Conservation (phyloP, 1,140 invertebrate genomes). For the Helicorthomorpha holstii region DNA sequence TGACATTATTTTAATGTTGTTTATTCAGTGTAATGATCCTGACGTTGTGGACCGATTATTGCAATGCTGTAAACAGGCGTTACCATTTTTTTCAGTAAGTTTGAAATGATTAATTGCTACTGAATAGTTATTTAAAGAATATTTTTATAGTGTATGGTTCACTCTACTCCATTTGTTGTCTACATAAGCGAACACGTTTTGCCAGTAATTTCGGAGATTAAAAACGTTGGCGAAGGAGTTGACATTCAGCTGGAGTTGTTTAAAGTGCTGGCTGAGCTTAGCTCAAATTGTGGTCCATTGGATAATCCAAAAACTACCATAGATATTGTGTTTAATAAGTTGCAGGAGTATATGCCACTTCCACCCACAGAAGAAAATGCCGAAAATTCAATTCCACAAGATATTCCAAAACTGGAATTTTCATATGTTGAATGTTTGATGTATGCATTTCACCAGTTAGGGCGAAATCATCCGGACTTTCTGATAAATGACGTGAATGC, state of each 20-base stretch:
- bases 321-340: constrained; percentile 48
- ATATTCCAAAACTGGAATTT: constrained; percentile 63
- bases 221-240: constrained; percentile 32
- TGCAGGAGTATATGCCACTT: constrained; percentile 45
- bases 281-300: constrained; percentile 50
- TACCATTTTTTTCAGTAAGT: constrained; percentile 71
- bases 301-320: constrained; percentile 56
- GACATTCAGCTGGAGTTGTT: constrained; percentile 63
- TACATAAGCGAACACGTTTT: constrained; percentile 76
- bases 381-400: constrained; percentile 28
- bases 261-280: constrained; percentile 72
- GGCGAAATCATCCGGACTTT: constrained; percentile 57
- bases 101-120: neutral
- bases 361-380: constrained; percentile 46
- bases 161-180: constrained; percentile 66
- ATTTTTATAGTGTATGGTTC: constrained; percentile 56
- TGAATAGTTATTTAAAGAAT: constrained; percentile 13
- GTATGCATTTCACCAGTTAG: constrained; percentile 75
- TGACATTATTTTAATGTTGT: neutral
- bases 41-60: constrained; percentile 63
- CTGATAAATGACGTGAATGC: constrained; percentile 47
- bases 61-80: constrained; percentile 62
- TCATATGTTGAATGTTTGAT: constrained; percentile 85
- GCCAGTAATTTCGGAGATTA: constrained; percentile 33
- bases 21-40: constrained; percentile 38